Percentiles rank a stretch among this genome's conserved stretches.
phyloP scores from a whole-genome alignment of 2,888 invertebrate species.

The Keiferia lycopersicella region DNA sequence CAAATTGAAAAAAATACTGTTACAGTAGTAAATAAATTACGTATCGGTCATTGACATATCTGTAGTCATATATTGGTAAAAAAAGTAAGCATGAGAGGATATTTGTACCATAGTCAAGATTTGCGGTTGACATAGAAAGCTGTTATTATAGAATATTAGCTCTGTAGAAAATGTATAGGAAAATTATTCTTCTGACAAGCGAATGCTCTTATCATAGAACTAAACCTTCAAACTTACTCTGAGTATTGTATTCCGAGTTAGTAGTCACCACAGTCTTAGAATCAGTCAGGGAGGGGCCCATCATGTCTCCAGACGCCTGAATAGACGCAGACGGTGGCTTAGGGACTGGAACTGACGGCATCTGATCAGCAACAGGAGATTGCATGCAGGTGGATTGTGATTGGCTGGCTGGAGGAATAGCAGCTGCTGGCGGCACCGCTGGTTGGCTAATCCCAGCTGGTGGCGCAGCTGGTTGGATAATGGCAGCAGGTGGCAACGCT shows the following conservation, averaged over 20 bases:
- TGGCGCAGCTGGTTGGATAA: not conserved
- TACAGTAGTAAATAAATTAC: too few species aligned
- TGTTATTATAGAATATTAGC: too few species aligned
- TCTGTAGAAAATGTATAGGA: too few species aligned
- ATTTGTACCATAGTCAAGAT: too few species aligned
- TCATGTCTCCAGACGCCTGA: constrained; percentile 6
- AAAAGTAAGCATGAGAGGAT: too few species aligned
- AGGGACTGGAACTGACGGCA: constrained; percentile 21
- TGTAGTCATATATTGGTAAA: too few species aligned
- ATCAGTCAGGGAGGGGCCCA: constrained; percentile 32
- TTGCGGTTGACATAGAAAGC: too few species aligned
- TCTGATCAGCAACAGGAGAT: constrained; percentile 20
- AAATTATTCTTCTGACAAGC: too few species aligned
- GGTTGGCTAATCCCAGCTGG: constrained; percentile 2
- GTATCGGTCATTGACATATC: too few species aligned
- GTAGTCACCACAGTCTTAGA: constrained; percentile 41
- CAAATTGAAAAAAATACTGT: too few species aligned
- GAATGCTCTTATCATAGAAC: too few species aligned
- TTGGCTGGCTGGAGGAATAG: not conserved
- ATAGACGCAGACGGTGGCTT: not conserved
- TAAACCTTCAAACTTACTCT: constrained; percentile 47
- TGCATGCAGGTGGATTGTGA: constrained; percentile 12
- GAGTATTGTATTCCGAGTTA: constrained; percentile 51
- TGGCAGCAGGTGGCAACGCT: not conserved
- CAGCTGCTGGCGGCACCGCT: constrained; percentile 20